Evolutionary conservation across 37 sponge, comb jelly and placozoan genomes (phyloP).

Genomic region (Beroe forskalii): DNA sequence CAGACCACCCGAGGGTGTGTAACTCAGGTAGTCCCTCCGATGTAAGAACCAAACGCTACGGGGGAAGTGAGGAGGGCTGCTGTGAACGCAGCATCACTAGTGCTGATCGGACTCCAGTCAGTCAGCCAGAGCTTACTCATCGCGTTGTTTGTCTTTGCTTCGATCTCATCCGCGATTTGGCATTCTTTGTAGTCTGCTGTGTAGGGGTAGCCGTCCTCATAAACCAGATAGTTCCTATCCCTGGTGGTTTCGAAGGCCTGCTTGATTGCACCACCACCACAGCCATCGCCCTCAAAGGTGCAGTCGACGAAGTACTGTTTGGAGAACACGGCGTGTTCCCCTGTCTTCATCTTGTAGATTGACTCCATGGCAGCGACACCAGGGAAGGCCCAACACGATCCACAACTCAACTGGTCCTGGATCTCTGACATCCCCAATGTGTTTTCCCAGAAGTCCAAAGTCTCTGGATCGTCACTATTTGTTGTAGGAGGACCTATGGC

Average conservation of each 20-base stretch:
- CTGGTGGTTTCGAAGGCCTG: not conserved
- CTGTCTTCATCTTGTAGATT: not conserved
- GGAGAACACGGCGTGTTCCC: constrained; percentile 3
- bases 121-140: not conserved
- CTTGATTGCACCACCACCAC: constrained; percentile 1
- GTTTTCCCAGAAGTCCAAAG: not conserved
- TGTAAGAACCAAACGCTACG: not conserved
- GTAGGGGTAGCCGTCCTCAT: not conserved
- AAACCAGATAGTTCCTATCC: not conserved
- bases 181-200: not conserved
- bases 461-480: not conserved
- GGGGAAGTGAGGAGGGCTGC: not conserved
- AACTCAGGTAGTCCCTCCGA: not conserved
- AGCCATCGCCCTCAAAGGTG: not conserved
- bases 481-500: not conserved
- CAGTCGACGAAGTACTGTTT: constrained; percentile 36
- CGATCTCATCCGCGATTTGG: not conserved
- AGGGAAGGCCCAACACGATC: constrained; percentile 49
- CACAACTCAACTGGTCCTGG: constrained; percentile 11
- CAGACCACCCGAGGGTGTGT: not conserved
- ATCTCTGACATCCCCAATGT: not conserved
- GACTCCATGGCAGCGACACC: not conserved
- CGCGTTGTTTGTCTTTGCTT: not conserved
- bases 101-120: not conserved
- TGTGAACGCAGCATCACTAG: not conserved